These are phyloP conservation scores for Microtus montanus DNA, from an alignment of 2,113 vertebrate species.

Conservation along the genomic window DNA sequence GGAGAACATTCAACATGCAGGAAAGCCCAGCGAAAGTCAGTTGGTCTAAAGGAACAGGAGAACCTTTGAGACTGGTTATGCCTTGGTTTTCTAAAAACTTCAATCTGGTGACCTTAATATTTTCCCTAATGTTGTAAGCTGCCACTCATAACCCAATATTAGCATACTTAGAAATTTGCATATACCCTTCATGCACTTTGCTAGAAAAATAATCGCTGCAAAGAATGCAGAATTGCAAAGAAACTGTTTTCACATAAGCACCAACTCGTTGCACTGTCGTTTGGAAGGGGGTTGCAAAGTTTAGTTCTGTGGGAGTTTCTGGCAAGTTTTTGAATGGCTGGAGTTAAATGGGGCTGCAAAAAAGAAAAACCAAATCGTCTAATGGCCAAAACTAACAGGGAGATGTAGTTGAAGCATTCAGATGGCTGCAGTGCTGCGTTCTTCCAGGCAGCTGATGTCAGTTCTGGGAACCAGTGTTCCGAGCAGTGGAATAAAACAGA, in stretches of 20 bases:
- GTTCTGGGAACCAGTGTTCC: slow-evolving; percentile 56
- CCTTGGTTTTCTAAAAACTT: neutral
- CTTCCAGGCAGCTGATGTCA: slow-evolving; percentile 15
- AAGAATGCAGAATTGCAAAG: slow-evolving; percentile 13
- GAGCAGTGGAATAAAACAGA: slow-evolving; percentile 8
- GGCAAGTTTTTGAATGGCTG: slow-evolving; percentile 55
- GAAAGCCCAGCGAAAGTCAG: slow-evolving; percentile 46
- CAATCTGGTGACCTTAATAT: slow-evolving; percentile 32
- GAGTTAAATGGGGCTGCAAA: slow-evolving; percentile 48
- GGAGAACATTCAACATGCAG: slow-evolving; percentile 54
- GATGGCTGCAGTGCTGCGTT: neutral
- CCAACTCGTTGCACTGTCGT: slow-evolving; percentile 42
- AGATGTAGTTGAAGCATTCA: slow-evolving; percentile 22
- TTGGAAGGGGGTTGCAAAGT: slow-evolving; percentile 5
- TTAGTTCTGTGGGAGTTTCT: slow-evolving; percentile 65
- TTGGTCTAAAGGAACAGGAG: slow-evolving; percentile 17
- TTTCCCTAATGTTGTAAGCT: neutral
- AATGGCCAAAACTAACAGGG: slow-evolving; percentile 47
- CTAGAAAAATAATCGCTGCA: neutral
- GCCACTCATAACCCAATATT: neutral
- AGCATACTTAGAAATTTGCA: neutral
- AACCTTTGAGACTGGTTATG: slow-evolving; percentile 18
- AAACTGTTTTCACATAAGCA: slow-evolving; percentile 42
- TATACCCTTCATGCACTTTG: neutral
- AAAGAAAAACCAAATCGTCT: slow-evolving; percentile 41